phyloP scores from a whole-genome alignment of 2,113 vertebrate species.

The Dromaius novaehollandiae region DNA sequence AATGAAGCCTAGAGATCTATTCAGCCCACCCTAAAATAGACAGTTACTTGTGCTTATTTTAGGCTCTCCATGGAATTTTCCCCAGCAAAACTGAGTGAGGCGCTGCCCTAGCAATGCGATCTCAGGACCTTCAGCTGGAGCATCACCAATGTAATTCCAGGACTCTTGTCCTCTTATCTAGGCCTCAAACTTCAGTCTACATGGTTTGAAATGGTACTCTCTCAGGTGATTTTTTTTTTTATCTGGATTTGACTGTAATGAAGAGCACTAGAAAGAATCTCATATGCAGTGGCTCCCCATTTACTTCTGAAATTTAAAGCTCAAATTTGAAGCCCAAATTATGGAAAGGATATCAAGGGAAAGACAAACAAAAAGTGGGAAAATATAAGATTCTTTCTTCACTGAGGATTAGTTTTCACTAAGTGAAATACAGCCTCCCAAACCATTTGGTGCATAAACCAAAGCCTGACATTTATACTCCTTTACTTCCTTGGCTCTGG shows the following conservation, averaged over 20 bases:
- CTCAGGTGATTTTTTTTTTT: not conserved
- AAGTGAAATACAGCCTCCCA: not conserved
- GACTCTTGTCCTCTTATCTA: not conserved
- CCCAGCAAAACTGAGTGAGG: not conserved
- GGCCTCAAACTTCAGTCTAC: not conserved
- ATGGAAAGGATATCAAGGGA: not conserved
- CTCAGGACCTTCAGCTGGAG: not conserved
- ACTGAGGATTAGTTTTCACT: not conserved
- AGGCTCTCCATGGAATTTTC: not conserved
- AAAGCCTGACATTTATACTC: not conserved
- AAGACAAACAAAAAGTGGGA: not conserved
- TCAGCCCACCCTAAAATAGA: not conserved
- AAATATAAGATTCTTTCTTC: not conserved
- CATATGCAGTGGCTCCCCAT: rapidly evolving
- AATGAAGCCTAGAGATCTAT: not conserved
- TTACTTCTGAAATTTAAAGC: not conserved
- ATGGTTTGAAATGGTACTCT: not conserved
- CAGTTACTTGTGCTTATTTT: not conserved
- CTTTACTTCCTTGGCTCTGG: not conserved
- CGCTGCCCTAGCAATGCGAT: rapidly evolving
- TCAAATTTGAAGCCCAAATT: not conserved
- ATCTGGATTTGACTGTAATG: not conserved
- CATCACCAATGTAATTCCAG: not conserved
- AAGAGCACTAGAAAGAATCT: not conserved
- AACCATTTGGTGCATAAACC: not conserved